Evolutionary conservation across 2,113 vertebrate species (phyloP).

Genomic region (Sinocyclocheilus anophthalmus): DNA sequence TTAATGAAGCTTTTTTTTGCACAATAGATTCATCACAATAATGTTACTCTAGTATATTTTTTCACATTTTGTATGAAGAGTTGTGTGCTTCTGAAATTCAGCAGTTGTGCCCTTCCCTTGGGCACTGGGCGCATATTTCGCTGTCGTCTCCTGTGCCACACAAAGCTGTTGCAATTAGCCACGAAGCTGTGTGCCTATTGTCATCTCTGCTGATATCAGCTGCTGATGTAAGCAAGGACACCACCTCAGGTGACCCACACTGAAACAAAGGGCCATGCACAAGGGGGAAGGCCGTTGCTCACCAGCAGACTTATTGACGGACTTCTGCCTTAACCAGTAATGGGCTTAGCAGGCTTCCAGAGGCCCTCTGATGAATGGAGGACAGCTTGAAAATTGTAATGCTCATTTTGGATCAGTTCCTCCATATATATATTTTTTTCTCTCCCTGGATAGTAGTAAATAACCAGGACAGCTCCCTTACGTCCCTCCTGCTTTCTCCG

Average conservation of each 20-base stretch:
- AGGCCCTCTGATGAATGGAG: conserved; percentile 52
- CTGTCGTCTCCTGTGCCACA: conserved; percentile 37
- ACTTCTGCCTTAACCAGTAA: conserved; percentile 61
- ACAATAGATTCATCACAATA: conserved; percentile 1
- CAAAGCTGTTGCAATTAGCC: conserved; percentile 59
- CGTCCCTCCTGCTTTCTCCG: conserved; percentile 5
- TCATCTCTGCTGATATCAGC: conserved; percentile 61
- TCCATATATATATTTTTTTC: conserved; percentile 6
- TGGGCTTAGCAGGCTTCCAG: conserved; percentile 63
- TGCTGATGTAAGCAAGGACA: conserved; percentile 62
- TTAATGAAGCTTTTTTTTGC: not conserved
- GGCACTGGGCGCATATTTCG: conserved; percentile 35
- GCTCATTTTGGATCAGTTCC: conserved; percentile 54
- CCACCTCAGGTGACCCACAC: conserved; percentile 55
- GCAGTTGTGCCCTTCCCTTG: conserved; percentile 45
- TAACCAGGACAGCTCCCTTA: conserved; percentile 27
- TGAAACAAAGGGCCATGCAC: conserved; percentile 43
- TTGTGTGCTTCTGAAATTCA: conserved; percentile 37
- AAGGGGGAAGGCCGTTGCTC: conserved; percentile 59
- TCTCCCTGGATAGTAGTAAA: conserved; percentile 44
- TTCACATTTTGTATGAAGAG: not conserved
- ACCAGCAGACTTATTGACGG: conserved; percentile 60
- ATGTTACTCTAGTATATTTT: not conserved
- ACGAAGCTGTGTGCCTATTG: conserved; percentile 51
- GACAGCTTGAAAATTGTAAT: conserved; percentile 54